Percentiles rank a stretch among this genome's conserved stretches.
These are phyloP conservation scores for Hypercompe scribonia DNA, from an alignment of 2,888 invertebrate species.

Conservation along the genomic window DNA sequence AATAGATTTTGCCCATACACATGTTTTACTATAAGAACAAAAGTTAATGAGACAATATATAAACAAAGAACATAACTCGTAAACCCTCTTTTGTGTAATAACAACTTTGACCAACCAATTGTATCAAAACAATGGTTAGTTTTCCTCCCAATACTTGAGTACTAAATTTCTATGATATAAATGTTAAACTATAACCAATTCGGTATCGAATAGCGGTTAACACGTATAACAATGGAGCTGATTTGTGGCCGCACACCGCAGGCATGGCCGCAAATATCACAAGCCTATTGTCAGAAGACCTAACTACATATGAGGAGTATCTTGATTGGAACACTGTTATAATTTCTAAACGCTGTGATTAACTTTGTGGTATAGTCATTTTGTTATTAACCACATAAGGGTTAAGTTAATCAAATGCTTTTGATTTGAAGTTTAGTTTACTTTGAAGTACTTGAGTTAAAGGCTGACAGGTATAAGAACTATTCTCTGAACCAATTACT, in stretches of 20 bases:
- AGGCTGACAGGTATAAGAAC: neutral
- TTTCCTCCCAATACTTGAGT: constrained; percentile 34
- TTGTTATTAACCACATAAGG: neutral
- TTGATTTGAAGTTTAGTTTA: neutral
- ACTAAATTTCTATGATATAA: constrained; percentile 47
- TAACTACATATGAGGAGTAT: constrained; percentile 36
- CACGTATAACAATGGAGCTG: constrained; percentile 53
- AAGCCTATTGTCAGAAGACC: constrained; percentile 44
- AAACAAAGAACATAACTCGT: neutral
- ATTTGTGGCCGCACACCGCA: constrained; percentile 53
- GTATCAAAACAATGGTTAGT: constrained; percentile 14
- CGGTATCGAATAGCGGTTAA: constrained; percentile 48
- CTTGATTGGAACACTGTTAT: constrained; percentile 53
- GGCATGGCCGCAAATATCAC: constrained; percentile 52
- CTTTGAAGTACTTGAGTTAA: neutral
- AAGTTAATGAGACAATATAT: neutral
- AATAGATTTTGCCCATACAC: neutral
- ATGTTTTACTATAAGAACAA: neutral
- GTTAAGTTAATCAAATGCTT: neutral
- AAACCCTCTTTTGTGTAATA: neutral
- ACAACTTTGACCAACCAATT: constrained; percentile 10
- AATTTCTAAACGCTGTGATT: constrained; percentile 32
- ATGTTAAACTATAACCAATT: constrained; percentile 50
- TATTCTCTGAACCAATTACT: too few species aligned
- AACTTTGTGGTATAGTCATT: neutral